phyloP scores from a whole-genome alignment of 2,888 invertebrate genomes.

The Drosophila algonquin region DNA sequence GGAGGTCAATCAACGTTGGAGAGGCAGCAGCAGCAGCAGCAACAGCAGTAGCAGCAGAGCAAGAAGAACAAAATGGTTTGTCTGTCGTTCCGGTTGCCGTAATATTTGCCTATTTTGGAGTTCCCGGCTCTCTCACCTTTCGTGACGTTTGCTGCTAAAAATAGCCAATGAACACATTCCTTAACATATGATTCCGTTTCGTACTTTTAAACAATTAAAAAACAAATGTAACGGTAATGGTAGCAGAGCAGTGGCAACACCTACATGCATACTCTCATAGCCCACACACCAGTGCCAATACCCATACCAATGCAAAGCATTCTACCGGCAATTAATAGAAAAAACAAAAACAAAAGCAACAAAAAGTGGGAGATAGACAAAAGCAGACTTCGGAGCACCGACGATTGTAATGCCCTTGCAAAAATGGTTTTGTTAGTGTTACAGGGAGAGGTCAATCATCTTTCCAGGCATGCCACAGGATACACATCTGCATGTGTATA shows the following conservation, averaged over 20 bases:
- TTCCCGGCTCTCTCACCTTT: constrained; percentile 45
- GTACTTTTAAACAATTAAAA: constrained; percentile 18
- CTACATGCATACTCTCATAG: constrained; percentile 15
- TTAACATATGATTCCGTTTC: constrained; percentile 22
- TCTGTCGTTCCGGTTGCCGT: constrained; percentile 29
- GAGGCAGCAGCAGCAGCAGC: too few relatives aligned
- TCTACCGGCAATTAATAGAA: constrained; percentile 29
- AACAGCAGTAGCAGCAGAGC: background rate
- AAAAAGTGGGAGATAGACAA: background rate
- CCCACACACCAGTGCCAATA: constrained; percentile 9
- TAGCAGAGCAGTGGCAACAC: constrained; percentile 14
- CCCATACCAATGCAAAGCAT: constrained; percentile 13
- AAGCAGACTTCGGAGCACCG: background rate
- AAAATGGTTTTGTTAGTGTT: background rate
- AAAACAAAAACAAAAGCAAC: constrained; percentile 22
- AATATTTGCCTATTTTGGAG: constrained; percentile 3
- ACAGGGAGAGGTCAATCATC: too few relatives aligned
- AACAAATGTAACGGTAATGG: constrained; percentile 32
- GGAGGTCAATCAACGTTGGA: constrained; percentile 41
- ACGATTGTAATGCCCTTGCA: background rate
- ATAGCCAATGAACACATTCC: constrained; percentile 34
- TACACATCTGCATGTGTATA: too few relatives aligned
- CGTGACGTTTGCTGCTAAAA: constrained; percentile 45
- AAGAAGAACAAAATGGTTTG: constrained; percentile 24
- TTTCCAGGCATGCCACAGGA: too few relatives aligned